Evolutionary conservation across 2,888 invertebrate genomes (phyloP).

Genomic region (Drosophila barbarae): DNA sequence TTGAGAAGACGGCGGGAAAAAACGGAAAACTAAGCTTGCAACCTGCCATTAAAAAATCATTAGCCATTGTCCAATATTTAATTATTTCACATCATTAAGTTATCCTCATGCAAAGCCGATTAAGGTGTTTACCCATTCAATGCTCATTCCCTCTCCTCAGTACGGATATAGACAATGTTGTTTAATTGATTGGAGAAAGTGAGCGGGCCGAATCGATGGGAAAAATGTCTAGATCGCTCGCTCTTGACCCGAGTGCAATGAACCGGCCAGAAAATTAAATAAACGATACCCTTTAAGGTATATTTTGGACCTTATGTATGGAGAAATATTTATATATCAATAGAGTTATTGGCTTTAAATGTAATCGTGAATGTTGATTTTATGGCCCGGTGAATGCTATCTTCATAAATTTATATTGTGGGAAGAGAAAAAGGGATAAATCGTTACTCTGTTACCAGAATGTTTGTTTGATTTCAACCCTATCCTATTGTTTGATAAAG

Average conservation of each 20-base stretch:
- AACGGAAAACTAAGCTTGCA: slow-evolving; percentile 39
- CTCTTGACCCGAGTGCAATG: slow-evolving; percentile 53
- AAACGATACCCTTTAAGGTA: neutral
- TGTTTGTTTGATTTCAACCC: neutral
- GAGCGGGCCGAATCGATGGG: slow-evolving; percentile 57
- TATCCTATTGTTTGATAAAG: neutral
- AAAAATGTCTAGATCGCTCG: slow-evolving; percentile 62
- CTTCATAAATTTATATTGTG: no score
- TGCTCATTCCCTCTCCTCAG: slow-evolving; percentile 14
- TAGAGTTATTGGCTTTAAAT: neutral
- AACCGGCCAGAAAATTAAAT: slow-evolving; percentile 33
- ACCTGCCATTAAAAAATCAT: slow-evolving; percentile 65
- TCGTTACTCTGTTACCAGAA: no score
- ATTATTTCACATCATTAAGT: slow-evolving; percentile 69
- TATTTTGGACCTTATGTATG: neutral
- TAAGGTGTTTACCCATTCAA: slow-evolving; percentile 51
- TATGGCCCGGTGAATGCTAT: no score
- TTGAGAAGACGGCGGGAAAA: neutral
- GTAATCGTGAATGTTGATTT: neutral
- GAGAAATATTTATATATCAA: neutral
- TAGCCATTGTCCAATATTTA: slow-evolving; percentile 72
- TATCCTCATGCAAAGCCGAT: slow-evolving; percentile 47
- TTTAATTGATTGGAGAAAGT: slow-evolving; percentile 72
- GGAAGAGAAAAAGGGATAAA: no score
- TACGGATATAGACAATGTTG: slow-evolving; percentile 45